These are phyloP conservation scores for Luidia sarsii DNA, from an alignment of 53 echinoderm and acorn worm species.

Conservation along the genomic window DNA sequence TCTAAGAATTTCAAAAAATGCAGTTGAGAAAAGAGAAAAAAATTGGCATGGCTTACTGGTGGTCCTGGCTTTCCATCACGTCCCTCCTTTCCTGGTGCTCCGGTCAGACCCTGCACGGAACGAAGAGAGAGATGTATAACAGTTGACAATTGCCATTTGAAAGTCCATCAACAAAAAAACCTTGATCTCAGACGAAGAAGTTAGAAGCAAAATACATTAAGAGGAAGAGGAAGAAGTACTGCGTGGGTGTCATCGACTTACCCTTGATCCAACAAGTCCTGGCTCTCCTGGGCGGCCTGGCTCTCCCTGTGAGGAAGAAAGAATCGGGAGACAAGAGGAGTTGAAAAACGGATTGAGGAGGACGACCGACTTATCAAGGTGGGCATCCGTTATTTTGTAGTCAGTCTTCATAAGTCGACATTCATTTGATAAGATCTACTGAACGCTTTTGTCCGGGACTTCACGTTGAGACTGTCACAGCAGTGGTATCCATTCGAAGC, in stretches of 20 bases:
- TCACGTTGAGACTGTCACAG: no score
- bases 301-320: constrained; percentile 60
- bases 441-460: no score
- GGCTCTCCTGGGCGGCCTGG: constrained; percentile 87
- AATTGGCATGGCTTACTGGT: constrained; percentile 52
- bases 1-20: no score
- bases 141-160: background rate
- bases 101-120: constrained; percentile 66
- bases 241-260: constrained; percentile 16
- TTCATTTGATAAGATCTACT: no score
- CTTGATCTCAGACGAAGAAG: background rate
- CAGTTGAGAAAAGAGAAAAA: no score
- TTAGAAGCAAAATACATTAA: background rate
- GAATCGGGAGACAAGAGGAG: background rate
- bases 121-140: background rate
- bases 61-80: constrained; percentile 95
- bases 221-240: background rate
- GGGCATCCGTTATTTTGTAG: no score
- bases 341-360: no score
- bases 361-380: no score
- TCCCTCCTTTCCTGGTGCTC: constrained; percentile 96
- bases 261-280: constrained; percentile 83
- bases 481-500: no score
- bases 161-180: background rate
- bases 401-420: no score